Percentiles rank a stretch among this genome's conserved stretches.
Conservation (phyloP, 2,797 vertebrate genomes). For the Alcedo quadribrachys region DNA sequence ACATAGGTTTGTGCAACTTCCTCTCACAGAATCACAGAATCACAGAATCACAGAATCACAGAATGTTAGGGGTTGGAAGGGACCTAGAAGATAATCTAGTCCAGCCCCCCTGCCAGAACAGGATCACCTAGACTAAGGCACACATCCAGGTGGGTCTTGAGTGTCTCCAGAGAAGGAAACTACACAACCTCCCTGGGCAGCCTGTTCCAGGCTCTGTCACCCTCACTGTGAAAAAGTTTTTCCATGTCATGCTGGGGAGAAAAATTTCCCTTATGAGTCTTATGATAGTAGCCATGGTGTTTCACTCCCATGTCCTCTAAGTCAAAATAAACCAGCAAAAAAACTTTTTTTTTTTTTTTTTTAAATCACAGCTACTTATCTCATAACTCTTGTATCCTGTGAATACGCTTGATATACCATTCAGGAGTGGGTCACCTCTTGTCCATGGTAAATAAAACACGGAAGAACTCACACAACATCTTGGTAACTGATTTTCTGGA, state of each 20-base stretch:
- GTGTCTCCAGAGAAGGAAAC: too few relatives aligned
- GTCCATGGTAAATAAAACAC: background rate
- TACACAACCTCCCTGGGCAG: too few relatives aligned
- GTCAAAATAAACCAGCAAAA: background rate
- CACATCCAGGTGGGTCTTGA: too few relatives aligned
- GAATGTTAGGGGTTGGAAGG: too few relatives aligned
- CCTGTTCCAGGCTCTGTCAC: too few relatives aligned
- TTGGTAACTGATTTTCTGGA: constrained; percentile 80
- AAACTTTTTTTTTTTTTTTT: background rate
- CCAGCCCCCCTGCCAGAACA: too few relatives aligned
- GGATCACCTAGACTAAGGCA: too few relatives aligned
- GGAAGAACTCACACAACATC: constrained; percentile 59
- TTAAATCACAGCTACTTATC: background rate
- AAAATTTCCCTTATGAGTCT: background rate
- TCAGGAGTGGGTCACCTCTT: background rate
- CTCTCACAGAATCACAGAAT: background rate
- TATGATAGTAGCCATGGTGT: background rate
- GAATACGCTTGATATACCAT: background rate
- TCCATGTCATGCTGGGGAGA: background rate
- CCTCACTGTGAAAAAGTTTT: too few relatives aligned
- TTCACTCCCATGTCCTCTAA: background rate
- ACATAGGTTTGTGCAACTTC: background rate
- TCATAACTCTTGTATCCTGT: background rate
- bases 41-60: too few relatives aligned
- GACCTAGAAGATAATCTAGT: too few relatives aligned